These are phyloP conservation scores for Marmota flaviventris DNA, from an alignment of 2,113 vertebrate genomes.

Conservation along the genomic window DNA sequence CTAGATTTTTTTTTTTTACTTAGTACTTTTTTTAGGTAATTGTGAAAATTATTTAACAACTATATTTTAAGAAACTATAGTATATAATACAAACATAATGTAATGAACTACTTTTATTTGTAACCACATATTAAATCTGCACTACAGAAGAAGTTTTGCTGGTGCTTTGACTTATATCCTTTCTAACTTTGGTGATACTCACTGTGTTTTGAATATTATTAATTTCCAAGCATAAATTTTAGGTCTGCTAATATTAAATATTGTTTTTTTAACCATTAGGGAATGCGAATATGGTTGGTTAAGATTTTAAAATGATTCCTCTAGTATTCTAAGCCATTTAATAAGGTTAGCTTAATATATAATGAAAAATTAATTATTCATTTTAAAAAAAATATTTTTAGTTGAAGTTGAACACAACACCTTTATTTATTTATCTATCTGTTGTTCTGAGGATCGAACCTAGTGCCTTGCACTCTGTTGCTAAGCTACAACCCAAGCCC, in stretches of 20 bases:
- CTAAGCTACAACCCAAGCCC: no score
- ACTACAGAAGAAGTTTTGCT: neutral
- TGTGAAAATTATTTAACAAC: constrained; percentile 11
- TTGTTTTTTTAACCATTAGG: neutral
- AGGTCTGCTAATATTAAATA: neutral
- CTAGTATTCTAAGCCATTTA: neutral
- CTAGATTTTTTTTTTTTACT: constrained; percentile 1
- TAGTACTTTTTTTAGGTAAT: neutral
- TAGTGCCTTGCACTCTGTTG: no score
- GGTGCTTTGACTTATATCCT: neutral
- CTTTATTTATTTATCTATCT: no score
- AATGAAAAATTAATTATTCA: neutral
- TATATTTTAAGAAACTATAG: neutral
- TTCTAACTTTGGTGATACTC: constrained; percentile 13
- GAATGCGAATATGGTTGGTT: neutral
- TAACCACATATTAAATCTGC: neutral
- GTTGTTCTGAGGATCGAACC: no score
- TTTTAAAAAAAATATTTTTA: no score
- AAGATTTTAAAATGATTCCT: constrained; percentile 2
- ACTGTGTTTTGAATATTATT: neutral
- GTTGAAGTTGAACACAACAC: no score
- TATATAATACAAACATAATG: neutral
- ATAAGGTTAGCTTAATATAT: neutral
- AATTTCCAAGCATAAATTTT: constrained; percentile 21
- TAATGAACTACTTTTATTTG: constrained; percentile 24